Percentiles rank a stretch among this genome's conserved stretches.
Conservation (phyloP, 2,797 vertebrate genomes). For the Chanos chanos region DNA sequence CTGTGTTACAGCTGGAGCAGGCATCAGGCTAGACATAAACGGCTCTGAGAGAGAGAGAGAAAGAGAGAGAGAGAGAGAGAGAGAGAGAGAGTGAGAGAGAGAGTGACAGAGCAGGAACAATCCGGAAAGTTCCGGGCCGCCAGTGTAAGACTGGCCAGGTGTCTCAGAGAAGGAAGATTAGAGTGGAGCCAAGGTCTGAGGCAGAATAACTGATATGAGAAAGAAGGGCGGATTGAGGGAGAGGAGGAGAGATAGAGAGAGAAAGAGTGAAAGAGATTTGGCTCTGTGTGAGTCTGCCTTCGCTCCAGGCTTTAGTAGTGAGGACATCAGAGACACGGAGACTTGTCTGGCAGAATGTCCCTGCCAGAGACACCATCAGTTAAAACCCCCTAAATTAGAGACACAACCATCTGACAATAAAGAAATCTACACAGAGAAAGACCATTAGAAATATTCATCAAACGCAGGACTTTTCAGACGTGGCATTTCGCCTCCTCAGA, state of each 20-base stretch:
- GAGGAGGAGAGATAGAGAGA: not conserved
- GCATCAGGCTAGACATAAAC: conserved; percentile 6
- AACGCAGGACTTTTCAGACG: conserved; percentile 69
- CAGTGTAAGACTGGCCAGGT: conserved; percentile 37
- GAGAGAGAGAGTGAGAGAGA: not conserved
- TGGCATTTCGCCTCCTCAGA: conserved; percentile 70
- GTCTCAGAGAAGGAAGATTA: conserved; percentile 36
- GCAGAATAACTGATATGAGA: conserved; percentile 32
- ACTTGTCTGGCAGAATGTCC: conserved; percentile 30
- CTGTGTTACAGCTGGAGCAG: conserved; percentile 22
- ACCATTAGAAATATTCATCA: conserved; percentile 74
- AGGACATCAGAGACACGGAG: conserved; percentile 17
- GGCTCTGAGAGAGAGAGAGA: not conserved
- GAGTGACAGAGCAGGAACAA: conserved; percentile 33
- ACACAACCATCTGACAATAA: conserved; percentile 62
- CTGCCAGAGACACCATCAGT: conserved; percentile 31
- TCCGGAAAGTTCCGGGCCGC: conserved; percentile 36
- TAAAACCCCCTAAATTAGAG: conserved; percentile 54
- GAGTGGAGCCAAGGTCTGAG: conserved; percentile 31
- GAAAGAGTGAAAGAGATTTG: conserved; percentile 23
- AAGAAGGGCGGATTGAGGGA: not conserved
- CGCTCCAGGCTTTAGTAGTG: conserved; percentile 3
- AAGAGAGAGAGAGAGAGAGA: not conserved
- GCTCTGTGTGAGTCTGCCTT: not conserved
- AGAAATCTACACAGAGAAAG: conserved; percentile 56